Conservation (phyloP, 30 jellyfish, hydroid and myxozoan species). For the Pelagia noctiluca region DNA sequence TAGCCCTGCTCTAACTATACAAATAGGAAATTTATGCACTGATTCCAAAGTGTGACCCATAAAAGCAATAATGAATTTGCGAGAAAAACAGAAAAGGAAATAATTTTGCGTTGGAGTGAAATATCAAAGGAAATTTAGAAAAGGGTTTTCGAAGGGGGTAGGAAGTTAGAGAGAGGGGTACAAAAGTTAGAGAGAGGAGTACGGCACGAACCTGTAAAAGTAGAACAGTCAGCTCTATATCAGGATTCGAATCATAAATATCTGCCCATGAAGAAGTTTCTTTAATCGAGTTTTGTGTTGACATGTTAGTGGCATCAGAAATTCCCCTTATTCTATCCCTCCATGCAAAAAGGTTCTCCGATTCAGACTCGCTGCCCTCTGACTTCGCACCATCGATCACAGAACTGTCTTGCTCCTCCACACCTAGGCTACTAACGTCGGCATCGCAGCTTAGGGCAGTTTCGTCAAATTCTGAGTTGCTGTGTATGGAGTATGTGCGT, state of each 20-base stretch:
- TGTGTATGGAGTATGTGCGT: constrained; percentile 19
- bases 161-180: too few relatives aligned
- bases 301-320: constrained; percentile 7
- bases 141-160: too few relatives aligned
- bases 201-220: constrained; percentile 49
- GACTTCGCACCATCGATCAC: constrained; percentile 28
- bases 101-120: too few relatives aligned
- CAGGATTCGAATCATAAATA: constrained; percentile 60
- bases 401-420: constrained; percentile 54
- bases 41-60: too few relatives aligned
- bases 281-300: neutral
- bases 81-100: too few relatives aligned
- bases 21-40: too few relatives aligned
- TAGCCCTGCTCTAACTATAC: too few relatives aligned
- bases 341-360: constrained; percentile 56
- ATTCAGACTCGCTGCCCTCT: constrained; percentile 60
- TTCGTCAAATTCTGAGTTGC: constrained; percentile 51
- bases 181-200: neutral
- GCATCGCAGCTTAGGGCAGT: constrained; percentile 51
- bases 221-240: constrained; percentile 54
- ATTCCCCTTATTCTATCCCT: constrained; percentile 53
- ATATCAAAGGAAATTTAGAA: too few relatives aligned
- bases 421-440: constrained; percentile 58
- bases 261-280: constrained; percentile 33
- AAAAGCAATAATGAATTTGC: too few relatives aligned